Percentiles rank a stretch among this genome's conserved stretches.
Evolutionary conservation across 2,113 vertebrate genomes (phyloP).

Genomic region (Apodemus speciosus): DNA sequence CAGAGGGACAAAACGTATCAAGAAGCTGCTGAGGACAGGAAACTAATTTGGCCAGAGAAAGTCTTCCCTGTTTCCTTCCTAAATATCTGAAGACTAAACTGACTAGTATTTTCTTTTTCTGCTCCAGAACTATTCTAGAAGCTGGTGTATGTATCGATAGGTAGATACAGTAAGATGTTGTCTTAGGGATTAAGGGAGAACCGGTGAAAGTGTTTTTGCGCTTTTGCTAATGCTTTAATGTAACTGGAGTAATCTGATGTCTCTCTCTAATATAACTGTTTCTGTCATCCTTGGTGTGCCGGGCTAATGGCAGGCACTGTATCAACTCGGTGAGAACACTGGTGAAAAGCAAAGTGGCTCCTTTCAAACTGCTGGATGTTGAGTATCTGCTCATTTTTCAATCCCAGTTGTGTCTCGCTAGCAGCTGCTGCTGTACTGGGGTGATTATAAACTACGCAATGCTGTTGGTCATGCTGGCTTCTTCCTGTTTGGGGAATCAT

Average conservation of each 20-base stretch:
- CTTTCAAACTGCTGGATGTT: slow-evolving; percentile 80
- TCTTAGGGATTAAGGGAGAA: slow-evolving; percentile 85
- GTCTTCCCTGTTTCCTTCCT: slow-evolving; percentile 81
- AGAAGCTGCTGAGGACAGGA: slow-evolving; percentile 88
- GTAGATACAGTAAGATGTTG: slow-evolving; percentile 83
- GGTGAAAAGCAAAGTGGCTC: slow-evolving; percentile 84
- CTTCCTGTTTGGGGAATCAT: slow-evolving; percentile 18
- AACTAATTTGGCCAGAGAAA: slow-evolving; percentile 79
- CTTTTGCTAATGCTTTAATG: slow-evolving; percentile 86
- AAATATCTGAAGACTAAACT: slow-evolving; percentile 89
- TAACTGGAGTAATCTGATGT: no score
- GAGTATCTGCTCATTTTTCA: slow-evolving; percentile 82
- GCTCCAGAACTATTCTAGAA: slow-evolving; percentile 81
- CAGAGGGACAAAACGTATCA: slow-evolving; percentile 91
- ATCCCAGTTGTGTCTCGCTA: slow-evolving; percentile 83
- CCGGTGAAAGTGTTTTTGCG: slow-evolving; percentile 84
- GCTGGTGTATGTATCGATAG: slow-evolving; percentile 85
- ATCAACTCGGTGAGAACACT: slow-evolving; percentile 84
- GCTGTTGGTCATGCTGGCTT: slow-evolving; percentile 79
- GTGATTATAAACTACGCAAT: slow-evolving; percentile 88
- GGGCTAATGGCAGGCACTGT: slow-evolving; percentile 84
- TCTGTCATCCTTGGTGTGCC: slow-evolving; percentile 86
- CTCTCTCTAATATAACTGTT: slow-evolving; percentile 88
- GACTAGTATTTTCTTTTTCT: slow-evolving; percentile 86
- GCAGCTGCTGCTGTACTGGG: slow-evolving; percentile 82